Evolutionary conservation across 2,113 vertebrate genomes (phyloP).

Genomic region (Sander vitreus): DNA sequence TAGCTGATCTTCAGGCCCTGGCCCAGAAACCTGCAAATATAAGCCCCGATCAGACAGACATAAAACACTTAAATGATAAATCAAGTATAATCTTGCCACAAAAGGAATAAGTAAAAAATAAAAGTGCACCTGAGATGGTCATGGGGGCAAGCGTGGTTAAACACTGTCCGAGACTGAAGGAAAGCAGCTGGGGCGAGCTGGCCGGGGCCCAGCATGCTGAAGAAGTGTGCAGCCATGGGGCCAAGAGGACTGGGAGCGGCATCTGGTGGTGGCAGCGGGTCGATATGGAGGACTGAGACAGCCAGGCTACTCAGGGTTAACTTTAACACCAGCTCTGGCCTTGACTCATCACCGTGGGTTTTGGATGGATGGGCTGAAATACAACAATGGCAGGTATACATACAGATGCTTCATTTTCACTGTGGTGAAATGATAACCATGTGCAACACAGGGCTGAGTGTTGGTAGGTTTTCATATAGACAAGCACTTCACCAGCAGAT

Average conservation of each 20-base stretch:
- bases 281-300: slow-evolving; percentile 95
- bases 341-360: slow-evolving; percentile 93
- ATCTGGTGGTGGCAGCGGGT: slow-evolving; percentile 94
- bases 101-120: background rate
- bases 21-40: slow-evolving; percentile 89
- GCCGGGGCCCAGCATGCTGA: slow-evolving; percentile 87
- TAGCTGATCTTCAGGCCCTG: slow-evolving; percentile 91
- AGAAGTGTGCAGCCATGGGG: slow-evolving; percentile 92
- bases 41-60: slow-evolving; percentile 6
- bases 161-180: slow-evolving; percentile 87
- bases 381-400: slow-evolving; percentile 21
- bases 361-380: slow-evolving; percentile 92
- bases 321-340: slow-evolving; percentile 93
- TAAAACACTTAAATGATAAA: background rate
- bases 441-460: background rate
- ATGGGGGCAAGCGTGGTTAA: slow-evolving; percentile 94
- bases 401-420: background rate
- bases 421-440: slow-evolving; percentile 3
- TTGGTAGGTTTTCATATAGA: background rate
- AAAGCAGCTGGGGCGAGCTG: slow-evolving; percentile 87
- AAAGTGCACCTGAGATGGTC: slow-evolving; percentile 93
- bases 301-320: slow-evolving; percentile 89
- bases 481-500: background rate
- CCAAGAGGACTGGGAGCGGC: slow-evolving; percentile 89
- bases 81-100: background rate